Evolutionary conservation across 1,140 invertebrate genomes (phyloP).

Genomic region (Leptonema lineaticorne): DNA sequence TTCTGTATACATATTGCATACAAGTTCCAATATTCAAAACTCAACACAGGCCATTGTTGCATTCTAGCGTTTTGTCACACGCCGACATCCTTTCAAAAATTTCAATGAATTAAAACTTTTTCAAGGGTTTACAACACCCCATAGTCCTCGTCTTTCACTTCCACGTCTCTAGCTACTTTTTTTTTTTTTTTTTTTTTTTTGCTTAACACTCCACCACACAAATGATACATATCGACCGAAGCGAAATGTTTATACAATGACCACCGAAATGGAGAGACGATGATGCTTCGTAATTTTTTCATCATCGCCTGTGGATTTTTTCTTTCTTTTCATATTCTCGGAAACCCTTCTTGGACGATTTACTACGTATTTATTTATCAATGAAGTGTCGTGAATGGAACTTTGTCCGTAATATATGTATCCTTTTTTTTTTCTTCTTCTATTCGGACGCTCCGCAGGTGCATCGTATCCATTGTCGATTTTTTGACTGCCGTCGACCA

Average conservation of each 20-base stretch:
- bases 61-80: slow-evolving; percentile 36
- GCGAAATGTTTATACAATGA: background rate
- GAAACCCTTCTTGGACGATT: slow-evolving; percentile 26
- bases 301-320: background rate
- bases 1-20: background rate
- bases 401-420: too few species aligned
- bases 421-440: too few species aligned
- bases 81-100: slow-evolving; percentile 10
- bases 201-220: too few species aligned
- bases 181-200: too few species aligned
- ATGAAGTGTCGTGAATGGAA: slow-evolving; percentile 38
- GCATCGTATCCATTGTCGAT: slow-evolving; percentile 28
- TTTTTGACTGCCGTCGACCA: background rate
- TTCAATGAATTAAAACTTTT: slow-evolving; percentile 35
- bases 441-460: slow-evolving; percentile 31
- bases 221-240: slow-evolving; percentile 34
- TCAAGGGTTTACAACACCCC: slow-evolving; percentile 36
- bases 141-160: too few species aligned
- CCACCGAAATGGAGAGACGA: slow-evolving; percentile 24
- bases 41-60: slow-evolving; percentile 23
- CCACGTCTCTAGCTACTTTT: too few species aligned
- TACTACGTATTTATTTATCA: slow-evolving; percentile 40
- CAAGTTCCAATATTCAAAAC: too few species aligned
- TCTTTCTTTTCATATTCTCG: background rate
- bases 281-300: slow-evolving; percentile 31